Evolutionary conservation across 1,140 invertebrate genomes (phyloP).

Genomic region (Drosophila equinoxialis): DNA sequence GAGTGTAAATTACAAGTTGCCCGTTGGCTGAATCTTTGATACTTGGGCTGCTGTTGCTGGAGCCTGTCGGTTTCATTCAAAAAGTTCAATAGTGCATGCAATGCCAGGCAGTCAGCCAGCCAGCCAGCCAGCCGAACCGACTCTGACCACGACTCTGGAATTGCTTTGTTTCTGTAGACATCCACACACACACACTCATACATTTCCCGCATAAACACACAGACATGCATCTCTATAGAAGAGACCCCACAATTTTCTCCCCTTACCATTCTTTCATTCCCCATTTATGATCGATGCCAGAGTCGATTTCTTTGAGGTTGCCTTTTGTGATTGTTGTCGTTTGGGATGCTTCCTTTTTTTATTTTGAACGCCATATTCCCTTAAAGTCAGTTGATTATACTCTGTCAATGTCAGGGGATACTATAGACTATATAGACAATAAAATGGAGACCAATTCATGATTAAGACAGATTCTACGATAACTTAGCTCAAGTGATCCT

Average conservation of each 20-base stretch:
- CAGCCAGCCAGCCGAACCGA: conserved; percentile 23
- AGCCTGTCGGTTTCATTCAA: conserved; percentile 78
- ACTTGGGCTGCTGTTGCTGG: conserved; percentile 33
- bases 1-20: conserved; percentile 79
- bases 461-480: no score
- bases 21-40: conserved; percentile 50
- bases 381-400: conserved; percentile 40
- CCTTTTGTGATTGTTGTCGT: conserved; percentile 61
- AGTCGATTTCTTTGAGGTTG: conserved; percentile 66
- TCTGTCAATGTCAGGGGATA: conserved; percentile 2
- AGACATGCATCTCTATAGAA: background rate
- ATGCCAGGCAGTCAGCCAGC: conserved; percentile 41
- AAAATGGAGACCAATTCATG: no score
- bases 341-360: conserved; percentile 46
- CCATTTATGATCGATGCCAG: conserved; percentile 76
- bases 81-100: conserved; percentile 80
- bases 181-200: background rate
- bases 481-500: no score
- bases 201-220: conserved; percentile 6
- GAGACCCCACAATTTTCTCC: conserved; percentile 18
- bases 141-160: conserved; percentile 38
- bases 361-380: conserved; percentile 70
- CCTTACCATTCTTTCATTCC: conserved; percentile 12
- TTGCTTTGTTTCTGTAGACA: conserved; percentile 24
- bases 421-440: background rate